These are phyloP conservation scores for Pachyrhynchus sulphureomaculatus DNA, from an alignment of 1,140 invertebrate species.

Conservation along the genomic window DNA sequence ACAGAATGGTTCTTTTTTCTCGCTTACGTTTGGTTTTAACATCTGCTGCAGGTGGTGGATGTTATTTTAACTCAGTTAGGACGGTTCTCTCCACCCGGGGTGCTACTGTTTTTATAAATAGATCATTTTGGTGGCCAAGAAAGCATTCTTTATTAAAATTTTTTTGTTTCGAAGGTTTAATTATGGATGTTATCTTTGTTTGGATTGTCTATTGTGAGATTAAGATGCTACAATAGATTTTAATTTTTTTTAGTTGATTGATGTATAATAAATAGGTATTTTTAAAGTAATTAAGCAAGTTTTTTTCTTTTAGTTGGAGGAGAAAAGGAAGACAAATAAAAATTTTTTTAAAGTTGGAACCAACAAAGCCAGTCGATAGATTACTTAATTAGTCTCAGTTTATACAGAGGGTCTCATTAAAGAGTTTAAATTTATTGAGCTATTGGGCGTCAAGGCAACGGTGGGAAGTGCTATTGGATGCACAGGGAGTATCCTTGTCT, in stretches of 20 bases:
- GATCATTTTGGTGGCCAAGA: not conserved
- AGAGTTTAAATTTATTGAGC: no score
- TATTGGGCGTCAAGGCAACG: no score
- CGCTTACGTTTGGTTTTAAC: not conserved
- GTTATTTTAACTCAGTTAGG: slow-evolving; percentile 1
- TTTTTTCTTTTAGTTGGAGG: no score
- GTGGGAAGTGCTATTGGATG: no score
- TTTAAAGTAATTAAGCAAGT: no score
- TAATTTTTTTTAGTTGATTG: not conserved
- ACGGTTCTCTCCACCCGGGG: slow-evolving; percentile 2
- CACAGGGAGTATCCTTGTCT: no score
- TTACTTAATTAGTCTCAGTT: no score
- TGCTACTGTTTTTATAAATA: slow-evolving; percentile 25
- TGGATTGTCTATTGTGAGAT: not conserved
- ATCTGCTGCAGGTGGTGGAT: slow-evolving; percentile 19
- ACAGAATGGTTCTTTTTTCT: slow-evolving; percentile 7
- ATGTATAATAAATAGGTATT: no score
- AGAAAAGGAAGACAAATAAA: no score
- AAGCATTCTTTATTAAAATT: not conserved
- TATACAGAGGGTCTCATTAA: no score
- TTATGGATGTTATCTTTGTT: slow-evolving; percentile 9
- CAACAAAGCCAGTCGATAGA: no score
- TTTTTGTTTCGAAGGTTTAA: slow-evolving; percentile 1
- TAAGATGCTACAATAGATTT: not conserved
- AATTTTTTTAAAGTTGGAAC: no score